Evolutionary conservation across 1,140 invertebrate genomes (phyloP).

Genomic region (Cydia pomonella): DNA sequence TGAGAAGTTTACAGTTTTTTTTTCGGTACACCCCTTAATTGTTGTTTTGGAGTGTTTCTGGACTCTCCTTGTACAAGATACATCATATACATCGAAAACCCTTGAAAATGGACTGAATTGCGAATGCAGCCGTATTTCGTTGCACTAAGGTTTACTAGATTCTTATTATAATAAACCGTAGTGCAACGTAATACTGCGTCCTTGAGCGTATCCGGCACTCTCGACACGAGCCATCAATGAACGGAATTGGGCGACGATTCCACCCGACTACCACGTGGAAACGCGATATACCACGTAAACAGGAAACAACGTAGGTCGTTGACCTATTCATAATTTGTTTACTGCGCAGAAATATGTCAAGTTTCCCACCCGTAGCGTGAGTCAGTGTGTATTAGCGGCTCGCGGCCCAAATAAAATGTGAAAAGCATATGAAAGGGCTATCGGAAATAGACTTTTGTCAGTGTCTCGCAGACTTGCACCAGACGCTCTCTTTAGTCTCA

Average conservation of each 20-base stretch:
- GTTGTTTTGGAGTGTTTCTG: too few relatives aligned
- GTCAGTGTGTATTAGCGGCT: constrained; percentile 13
- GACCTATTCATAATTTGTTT: constrained; percentile 36
- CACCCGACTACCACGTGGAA: constrained; percentile 42
- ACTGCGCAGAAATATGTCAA: constrained; percentile 32
- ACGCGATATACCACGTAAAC: constrained; percentile 47
- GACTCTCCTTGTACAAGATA: background rate
- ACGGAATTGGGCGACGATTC: constrained; percentile 41
- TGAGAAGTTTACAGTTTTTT: too few relatives aligned
- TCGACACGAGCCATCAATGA: constrained; percentile 39
- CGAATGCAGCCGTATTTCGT: background rate
- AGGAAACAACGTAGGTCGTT: constrained; percentile 51
- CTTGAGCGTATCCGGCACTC: constrained; percentile 56
- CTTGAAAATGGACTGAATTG: background rate
- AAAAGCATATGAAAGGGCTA: constrained; percentile 23
- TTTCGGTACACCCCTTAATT: too few relatives aligned
- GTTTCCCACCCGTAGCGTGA: constrained; percentile 22
- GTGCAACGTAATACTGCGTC: constrained; percentile 36
- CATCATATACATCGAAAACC: background rate
- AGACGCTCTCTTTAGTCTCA: constrained; percentile 9
- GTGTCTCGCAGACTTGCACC: constrained; percentile 3
- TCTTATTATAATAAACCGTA: background rate
- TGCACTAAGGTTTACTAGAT: too few relatives aligned
- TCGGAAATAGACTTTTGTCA: constrained; percentile 5
- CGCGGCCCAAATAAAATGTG: constrained; percentile 27